A percentile compares a stretch with the other conserved stretches of the same genome.
Evolutionary conservation across 2,797 vertebrate species (phyloP).

Genomic region (Squalus acanthias): DNA sequence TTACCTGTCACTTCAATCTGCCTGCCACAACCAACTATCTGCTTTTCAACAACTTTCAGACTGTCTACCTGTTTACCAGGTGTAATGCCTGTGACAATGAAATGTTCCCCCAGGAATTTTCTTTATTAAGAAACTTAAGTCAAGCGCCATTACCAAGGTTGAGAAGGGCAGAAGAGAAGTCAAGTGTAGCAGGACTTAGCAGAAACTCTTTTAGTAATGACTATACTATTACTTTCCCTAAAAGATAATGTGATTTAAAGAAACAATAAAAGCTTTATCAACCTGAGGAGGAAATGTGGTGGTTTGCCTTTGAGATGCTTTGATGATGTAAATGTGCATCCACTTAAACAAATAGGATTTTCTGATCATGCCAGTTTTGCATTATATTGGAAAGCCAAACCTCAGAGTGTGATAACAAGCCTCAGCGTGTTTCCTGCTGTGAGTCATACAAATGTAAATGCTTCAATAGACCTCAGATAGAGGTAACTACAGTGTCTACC

Average conservation of each 20-base stretch:
- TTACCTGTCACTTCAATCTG: neutral
- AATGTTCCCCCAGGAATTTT: neutral
- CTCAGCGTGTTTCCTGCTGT: neutral
- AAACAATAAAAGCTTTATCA: neutral
- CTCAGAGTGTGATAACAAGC: neutral
- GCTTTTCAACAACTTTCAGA: neutral
- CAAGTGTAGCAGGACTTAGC: neutral
- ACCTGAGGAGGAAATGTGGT: neutral
- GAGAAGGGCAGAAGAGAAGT: neutral
- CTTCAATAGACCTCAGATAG: neutral
- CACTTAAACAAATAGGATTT: slow-evolving; percentile 3
- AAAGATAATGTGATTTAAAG: neutral
- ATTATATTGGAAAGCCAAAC: neutral
- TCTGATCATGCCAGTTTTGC: neutral
- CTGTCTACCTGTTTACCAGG: neutral
- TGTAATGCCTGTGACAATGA: neutral
- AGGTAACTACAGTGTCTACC: neutral
- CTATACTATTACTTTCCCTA: neutral
- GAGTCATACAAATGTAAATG: neutral
- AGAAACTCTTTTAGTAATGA: neutral
- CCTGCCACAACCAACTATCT: neutral
- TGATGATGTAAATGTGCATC: neutral
- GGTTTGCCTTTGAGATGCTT: neutral
- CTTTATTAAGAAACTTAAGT: neutral
- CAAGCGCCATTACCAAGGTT: neutral